These are phyloP conservation scores for Sebastes baramenuke DNA, from an alignment of 2,797 vertebrate genomes.

Conservation along the genomic window DNA sequence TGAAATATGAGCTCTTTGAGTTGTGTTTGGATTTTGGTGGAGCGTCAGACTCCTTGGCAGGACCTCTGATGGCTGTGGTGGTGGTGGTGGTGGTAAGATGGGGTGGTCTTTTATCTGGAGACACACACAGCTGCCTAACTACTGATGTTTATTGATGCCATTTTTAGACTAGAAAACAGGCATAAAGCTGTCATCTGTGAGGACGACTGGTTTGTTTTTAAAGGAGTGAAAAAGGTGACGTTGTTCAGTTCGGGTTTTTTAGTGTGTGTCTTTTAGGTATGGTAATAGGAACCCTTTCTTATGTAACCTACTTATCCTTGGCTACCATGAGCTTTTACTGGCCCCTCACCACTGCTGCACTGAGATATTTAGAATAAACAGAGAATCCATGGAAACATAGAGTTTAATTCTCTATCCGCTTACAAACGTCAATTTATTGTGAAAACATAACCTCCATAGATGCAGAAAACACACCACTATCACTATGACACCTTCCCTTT, in stretches of 20 bases:
- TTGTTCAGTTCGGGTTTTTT: not conserved
- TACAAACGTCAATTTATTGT: not conserved
- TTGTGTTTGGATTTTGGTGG: slow-evolving; percentile 55
- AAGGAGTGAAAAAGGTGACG: not conserved
- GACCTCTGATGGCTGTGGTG: slow-evolving; percentile 30
- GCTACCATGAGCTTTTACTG: not conserved
- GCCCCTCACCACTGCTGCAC: not conserved
- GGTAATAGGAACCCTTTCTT: slow-evolving; percentile 18
- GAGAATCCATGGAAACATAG: slow-evolving; percentile 21
- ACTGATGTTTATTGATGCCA: slow-evolving; percentile 61
- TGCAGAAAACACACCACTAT: not conserved
- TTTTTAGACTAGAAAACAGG: slow-evolving; percentile 59
- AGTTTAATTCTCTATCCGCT: not conserved
- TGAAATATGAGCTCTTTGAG: slow-evolving; percentile 65
- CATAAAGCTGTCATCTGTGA: not conserved
- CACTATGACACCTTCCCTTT: not conserved
- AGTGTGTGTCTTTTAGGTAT: not conserved
- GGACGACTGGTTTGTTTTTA: not conserved
- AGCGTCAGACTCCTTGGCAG: slow-evolving; percentile 48
- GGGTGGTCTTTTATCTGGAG: slow-evolving; percentile 50
- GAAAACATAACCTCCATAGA: not conserved
- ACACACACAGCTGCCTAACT: slow-evolving; percentile 42
- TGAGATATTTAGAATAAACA: slow-evolving; percentile 12
- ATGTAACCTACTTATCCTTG: slow-evolving; percentile 25
- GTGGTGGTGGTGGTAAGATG: slow-evolving; percentile 26